phyloP scores from a whole-genome alignment of 1,140 invertebrate species.

The Sycophila sp. region DNA sequence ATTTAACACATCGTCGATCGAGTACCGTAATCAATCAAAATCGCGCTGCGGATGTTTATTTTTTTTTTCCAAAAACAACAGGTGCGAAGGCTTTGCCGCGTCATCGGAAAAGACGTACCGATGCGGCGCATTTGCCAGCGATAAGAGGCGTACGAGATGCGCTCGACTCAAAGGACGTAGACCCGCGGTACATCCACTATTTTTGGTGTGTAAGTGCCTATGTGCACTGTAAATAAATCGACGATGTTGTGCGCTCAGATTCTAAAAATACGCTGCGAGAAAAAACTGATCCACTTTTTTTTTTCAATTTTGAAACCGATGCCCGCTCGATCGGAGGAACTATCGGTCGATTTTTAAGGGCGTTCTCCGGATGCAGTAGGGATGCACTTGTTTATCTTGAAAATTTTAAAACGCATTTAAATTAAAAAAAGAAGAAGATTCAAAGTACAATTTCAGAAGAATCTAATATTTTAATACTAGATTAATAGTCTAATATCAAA shows the following conservation, averaged over 20 bases:
- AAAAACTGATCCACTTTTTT: neutral
- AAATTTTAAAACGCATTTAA: no score
- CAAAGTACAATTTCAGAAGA: no score
- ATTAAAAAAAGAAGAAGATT: no score
- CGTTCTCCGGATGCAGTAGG: no score
- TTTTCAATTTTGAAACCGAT: neutral
- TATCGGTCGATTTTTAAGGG: no score
- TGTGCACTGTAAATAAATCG: conserved; percentile 10
- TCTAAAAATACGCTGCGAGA: neutral
- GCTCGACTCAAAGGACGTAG: conserved; percentile 3
- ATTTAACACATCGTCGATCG: no score
- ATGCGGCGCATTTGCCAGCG: neutral
- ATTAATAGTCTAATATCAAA: no score
- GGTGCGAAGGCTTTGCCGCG: neutral
- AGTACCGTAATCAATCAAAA: no score
- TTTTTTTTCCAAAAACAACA: neutral
- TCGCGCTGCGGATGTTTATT: no score
- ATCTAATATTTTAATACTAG: no score
- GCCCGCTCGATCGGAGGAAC: neutral
- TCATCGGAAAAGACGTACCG: neutral
- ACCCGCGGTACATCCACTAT: conserved; percentile 15
- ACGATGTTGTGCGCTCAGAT: neutral
- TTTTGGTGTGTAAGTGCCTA: neutral
- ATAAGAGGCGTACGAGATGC: neutral
- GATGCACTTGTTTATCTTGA: no score